These are phyloP conservation scores for Hoplodrina blanda DNA, from an alignment of 2,888 invertebrate genomes.

Conservation along the genomic window DNA sequence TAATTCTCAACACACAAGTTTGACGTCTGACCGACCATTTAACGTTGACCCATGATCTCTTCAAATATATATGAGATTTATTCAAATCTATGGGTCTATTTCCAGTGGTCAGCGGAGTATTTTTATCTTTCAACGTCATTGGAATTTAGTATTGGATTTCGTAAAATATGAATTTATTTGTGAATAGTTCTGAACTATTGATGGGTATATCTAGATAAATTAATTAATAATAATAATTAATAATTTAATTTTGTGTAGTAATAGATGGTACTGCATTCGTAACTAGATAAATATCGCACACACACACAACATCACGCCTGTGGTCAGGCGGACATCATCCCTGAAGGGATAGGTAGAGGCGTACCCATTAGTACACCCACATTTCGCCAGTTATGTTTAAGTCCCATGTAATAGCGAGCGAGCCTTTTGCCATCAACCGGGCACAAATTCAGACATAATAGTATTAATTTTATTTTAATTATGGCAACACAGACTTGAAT, in stretches of 20 bases:
- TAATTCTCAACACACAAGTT: neutral
- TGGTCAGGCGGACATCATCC: too few species aligned
- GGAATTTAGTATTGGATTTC: constrained; percentile 49
- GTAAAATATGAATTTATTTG: constrained; percentile 37
- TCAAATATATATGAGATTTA: constrained; percentile 18
- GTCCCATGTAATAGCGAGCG: too few species aligned
- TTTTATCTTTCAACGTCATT: constrained; percentile 60
- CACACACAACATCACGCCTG: too few species aligned
- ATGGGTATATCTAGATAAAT: constrained; percentile 6
- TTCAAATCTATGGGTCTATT: constrained; percentile 28
- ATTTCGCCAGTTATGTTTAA: too few species aligned
- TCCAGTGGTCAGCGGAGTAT: constrained; percentile 31
- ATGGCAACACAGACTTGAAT: too few species aligned
- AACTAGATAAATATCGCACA: neutral
- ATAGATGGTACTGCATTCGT: constrained; percentile 1
- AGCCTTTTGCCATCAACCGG: too few species aligned
- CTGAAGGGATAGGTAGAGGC: too few species aligned
- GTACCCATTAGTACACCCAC: too few species aligned
- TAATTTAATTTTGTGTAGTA: constrained; percentile 2
- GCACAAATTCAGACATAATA: too few species aligned
- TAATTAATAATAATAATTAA: too few species aligned
- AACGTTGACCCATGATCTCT: neutral
- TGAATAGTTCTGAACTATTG: constrained; percentile 10
- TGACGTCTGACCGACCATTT: constrained; percentile 22
- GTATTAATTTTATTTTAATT: too few species aligned